A percentile compares a stretch with the other conserved stretches of the same genome.
Evolutionary conservation across 2,113 vertebrate species (phyloP).

Genomic region (Ctenomys sociabilis): DNA sequence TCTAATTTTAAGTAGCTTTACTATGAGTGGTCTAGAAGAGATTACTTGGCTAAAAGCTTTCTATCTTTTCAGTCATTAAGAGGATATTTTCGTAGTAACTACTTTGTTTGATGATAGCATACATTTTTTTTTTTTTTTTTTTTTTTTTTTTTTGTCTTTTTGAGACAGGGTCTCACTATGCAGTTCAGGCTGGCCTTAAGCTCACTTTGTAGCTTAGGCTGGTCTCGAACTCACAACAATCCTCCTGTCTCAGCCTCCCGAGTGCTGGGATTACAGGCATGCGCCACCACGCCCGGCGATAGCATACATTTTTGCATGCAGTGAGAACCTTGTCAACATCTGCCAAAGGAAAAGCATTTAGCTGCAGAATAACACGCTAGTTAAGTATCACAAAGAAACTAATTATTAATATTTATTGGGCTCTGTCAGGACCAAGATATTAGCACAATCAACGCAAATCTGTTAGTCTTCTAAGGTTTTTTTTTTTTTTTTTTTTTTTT

Average conservation of each 20-base stretch:
- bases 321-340: background rate
- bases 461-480: too few relatives aligned
- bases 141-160: too few relatives aligned
- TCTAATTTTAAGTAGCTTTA: slow-evolving; percentile 70
- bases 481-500: too few relatives aligned
- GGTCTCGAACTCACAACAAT: too few relatives aligned
- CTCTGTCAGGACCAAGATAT: background rate
- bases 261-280: too few relatives aligned
- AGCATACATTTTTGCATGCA: background rate
- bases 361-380: background rate
- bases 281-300: too few relatives aligned
- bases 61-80: slow-evolving; percentile 22
- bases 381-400: background rate
- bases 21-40: slow-evolving; percentile 37
- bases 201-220: too few relatives aligned
- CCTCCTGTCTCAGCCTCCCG: too few relatives aligned
- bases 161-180: too few relatives aligned
- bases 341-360: background rate
- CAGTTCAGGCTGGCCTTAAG: too few relatives aligned
- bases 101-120: background rate
- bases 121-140: too few relatives aligned
- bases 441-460: background rate
- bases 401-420: background rate
- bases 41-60: slow-evolving; percentile 42
- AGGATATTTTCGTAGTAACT: slow-evolving; percentile 13